These are phyloP conservation scores for Neoseiulus cucumeris DNA, from an alignment of 1,140 invertebrate genomes.

Conservation along the genomic window DNA sequence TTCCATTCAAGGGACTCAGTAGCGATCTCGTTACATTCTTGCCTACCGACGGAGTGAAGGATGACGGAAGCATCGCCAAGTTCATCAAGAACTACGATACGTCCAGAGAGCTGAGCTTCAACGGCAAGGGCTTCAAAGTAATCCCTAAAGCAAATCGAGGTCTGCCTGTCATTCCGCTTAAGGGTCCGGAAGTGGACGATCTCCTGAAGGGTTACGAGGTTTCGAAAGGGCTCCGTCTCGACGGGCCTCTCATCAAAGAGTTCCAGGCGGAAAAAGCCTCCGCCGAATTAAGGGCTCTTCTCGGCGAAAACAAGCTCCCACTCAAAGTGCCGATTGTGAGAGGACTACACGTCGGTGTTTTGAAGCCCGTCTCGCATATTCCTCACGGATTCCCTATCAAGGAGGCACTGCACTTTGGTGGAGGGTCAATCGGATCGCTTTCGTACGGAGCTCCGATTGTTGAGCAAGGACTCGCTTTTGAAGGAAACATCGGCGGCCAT, in stretches of 20 bases:
- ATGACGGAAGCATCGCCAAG: slow-evolving; percentile 10
- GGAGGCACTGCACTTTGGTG: not conserved
- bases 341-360: not conserved
- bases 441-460: not conserved
- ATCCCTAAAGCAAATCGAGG: not conserved
- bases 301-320: not conserved
- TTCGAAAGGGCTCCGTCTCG: not conserved
- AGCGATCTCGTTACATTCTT: not conserved
- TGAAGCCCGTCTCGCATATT: not conserved
- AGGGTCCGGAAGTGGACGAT: slow-evolving; percentile 1
- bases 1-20: not conserved
- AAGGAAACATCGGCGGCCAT: not conserved
- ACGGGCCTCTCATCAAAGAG: not conserved
- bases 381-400: not conserved
- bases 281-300: not conserved
- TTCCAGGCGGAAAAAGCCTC: slow-evolving; percentile 7
- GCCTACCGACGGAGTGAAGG: not conserved
- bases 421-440: no score
- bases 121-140: not conserved
- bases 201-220: not conserved
- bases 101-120: slow-evolving; percentile 5
- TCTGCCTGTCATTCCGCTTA: slow-evolving; percentile 1
- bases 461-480: no score
- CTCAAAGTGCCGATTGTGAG: not conserved
- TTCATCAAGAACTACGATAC: slow-evolving; percentile 6